Percentiles rank a stretch among this genome's conserved stretches.
Conservation (phyloP, 2,113 vertebrate species). For the Hymenochirus boettgeri region DNA sequence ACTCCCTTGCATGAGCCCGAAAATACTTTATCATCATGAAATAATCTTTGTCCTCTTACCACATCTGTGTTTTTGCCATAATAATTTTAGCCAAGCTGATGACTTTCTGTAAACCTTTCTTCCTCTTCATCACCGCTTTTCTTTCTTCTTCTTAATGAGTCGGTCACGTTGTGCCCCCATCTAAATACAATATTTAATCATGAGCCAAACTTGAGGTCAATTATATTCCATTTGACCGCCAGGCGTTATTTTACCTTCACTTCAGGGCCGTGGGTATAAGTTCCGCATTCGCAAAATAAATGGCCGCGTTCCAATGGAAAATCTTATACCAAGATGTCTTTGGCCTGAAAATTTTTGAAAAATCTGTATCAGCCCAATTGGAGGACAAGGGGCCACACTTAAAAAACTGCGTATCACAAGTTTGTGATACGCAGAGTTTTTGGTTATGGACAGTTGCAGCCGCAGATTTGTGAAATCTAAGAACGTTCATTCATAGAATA, state of each 20-base stretch:
- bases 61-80: constrained; percentile 30
- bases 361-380: no score
- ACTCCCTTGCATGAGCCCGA: no score
- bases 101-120: constrained; percentile 59
- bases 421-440: no score
- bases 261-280: constrained; percentile 76
- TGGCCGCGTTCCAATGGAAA: constrained; percentile 81
- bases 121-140: constrained; percentile 73
- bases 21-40: no score
- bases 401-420: no score
- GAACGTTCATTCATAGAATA: no score
- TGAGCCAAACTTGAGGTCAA: neutral
- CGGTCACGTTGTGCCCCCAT: constrained; percentile 74
- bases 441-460: no score
- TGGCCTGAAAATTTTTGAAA: constrained; percentile 69
- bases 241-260: constrained; percentile 63
- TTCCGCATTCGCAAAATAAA: constrained; percentile 94
- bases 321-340: constrained; percentile 78
- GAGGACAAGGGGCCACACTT: no score
- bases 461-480: no score
- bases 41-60: no score
- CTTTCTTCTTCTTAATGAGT: constrained; percentile 79
- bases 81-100: constrained; percentile 56
- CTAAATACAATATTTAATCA: constrained; percentile 50
- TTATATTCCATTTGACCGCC: neutral